These are phyloP conservation scores for Grammomys dolichurus DNA, from an alignment of 2,113 vertebrate genomes.

Conservation along the genomic window DNA sequence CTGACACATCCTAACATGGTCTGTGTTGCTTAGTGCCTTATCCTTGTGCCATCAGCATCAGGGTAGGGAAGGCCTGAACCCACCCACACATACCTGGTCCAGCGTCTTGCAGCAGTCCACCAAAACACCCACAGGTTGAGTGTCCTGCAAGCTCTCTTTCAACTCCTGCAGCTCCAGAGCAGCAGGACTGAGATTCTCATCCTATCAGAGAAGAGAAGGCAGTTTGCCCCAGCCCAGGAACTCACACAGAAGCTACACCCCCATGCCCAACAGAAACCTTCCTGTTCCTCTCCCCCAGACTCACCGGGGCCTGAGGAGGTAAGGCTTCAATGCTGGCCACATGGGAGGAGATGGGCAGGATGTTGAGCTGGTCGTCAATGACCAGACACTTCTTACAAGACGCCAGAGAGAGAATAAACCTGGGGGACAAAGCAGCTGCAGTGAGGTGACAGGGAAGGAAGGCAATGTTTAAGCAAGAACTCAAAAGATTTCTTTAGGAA, in stretches of 20 bases:
- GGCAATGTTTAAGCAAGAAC: background rate
- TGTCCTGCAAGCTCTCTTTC: constrained; percentile 97
- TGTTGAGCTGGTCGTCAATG: constrained; percentile 97
- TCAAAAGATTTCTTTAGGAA: background rate
- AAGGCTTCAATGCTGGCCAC: constrained; percentile 92
- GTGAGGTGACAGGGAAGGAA: background rate
- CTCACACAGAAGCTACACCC: background rate
- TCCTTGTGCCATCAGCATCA: fast-evolving
- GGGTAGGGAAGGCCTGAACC: fast-evolving
- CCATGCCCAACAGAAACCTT: background rate
- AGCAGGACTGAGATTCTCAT: constrained; percentile 89
- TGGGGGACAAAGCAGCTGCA: constrained; percentile 78
- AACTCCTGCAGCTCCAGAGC: constrained; percentile 94
- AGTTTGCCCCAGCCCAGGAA: background rate
- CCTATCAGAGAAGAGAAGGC: constrained; percentile 84
- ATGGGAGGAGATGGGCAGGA: constrained; percentile 96
- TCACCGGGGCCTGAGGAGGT: constrained; percentile 92
- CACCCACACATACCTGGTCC: constrained; percentile 91
- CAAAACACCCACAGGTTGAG: constrained; percentile 95
- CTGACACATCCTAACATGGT: background rate
- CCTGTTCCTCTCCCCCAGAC: background rate
- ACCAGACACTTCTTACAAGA: constrained; percentile 97
- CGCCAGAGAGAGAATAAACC: constrained; percentile 96
- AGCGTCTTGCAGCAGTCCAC: constrained; percentile 96
- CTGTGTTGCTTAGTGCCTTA: background rate